Evolutionary conservation across 2,888 invertebrate genomes (phyloP).

Genomic region (Temnothorax ravouxi): DNA sequence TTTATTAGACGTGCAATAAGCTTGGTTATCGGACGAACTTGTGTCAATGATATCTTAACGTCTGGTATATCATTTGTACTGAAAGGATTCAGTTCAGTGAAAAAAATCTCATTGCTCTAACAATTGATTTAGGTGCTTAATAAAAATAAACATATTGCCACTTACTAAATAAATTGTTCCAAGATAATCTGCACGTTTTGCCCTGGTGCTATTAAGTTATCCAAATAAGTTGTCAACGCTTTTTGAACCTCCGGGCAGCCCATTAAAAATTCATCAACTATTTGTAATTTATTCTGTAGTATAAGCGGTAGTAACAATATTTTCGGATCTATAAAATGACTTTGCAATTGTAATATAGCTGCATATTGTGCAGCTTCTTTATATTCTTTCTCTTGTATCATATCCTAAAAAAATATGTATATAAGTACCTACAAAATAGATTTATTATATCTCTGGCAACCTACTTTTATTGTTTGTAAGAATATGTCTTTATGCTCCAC

Average conservation of each 20-base stretch:
- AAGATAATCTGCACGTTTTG: slow-evolving; percentile 88
- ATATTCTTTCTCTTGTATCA: slow-evolving; percentile 88
- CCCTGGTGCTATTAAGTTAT: slow-evolving; percentile 90
- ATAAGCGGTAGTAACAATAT: slow-evolving; percentile 92
- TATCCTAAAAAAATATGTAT: slow-evolving; percentile 83
- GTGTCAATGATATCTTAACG: slow-evolving; percentile 90
- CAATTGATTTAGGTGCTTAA: slow-evolving; percentile 55
- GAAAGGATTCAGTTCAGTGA: slow-evolving; percentile 61
- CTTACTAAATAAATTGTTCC: slow-evolving; percentile 88
- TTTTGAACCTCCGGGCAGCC: slow-evolving; percentile 90
- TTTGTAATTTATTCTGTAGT: slow-evolving; percentile 92
- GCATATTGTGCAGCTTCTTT: slow-evolving; percentile 93
- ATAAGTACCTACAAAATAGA: neutral
- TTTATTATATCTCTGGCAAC: neutral
- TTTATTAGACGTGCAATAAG: slow-evolving; percentile 92
- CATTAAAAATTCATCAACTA: slow-evolving; percentile 92
- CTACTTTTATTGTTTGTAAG: slow-evolving; percentile 83
- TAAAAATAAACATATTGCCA: slow-evolving; percentile 47
- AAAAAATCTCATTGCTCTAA: slow-evolving; percentile 87
- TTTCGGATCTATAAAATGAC: slow-evolving; percentile 89
- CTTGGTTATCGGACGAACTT: slow-evolving; percentile 92
- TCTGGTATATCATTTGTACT: slow-evolving; percentile 89
- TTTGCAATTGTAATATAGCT: slow-evolving; percentile 90
- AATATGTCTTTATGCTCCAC: slow-evolving; percentile 89
- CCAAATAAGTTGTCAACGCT: slow-evolving; percentile 90